Percentiles rank a stretch among this genome's conserved stretches.
phyloP scores from a whole-genome alignment of 2,113 vertebrate species.

The Epinephelus lanceolatus region DNA sequence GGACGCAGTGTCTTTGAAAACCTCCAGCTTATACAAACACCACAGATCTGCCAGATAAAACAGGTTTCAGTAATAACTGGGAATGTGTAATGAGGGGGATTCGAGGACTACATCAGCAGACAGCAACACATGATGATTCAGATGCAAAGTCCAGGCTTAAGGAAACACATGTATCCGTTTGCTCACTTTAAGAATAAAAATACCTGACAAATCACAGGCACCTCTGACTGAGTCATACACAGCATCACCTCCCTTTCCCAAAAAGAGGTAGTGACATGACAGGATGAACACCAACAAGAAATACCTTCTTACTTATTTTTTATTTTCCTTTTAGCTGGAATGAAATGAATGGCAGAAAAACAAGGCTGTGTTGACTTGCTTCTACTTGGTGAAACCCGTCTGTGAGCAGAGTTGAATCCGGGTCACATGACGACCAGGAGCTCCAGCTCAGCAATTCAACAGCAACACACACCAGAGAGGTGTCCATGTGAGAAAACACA shows the following conservation, averaged over 20 bases:
- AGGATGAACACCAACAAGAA: neutral
- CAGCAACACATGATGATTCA: slow-evolving; percentile 32
- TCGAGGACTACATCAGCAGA: slow-evolving; percentile 19
- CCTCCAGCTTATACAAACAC: neutral
- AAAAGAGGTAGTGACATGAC: neutral
- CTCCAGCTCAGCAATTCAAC: neutral
- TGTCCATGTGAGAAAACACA: slow-evolving; percentile 34
- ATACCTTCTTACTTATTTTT: neutral
- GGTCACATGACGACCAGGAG: slow-evolving; percentile 57
- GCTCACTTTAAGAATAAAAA: slow-evolving; percentile 7
- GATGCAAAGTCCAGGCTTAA: slow-evolving; percentile 8
- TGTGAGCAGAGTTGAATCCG: slow-evolving; percentile 36
- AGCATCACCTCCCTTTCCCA: neutral
- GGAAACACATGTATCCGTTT: slow-evolving; percentile 16
- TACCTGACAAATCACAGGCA: slow-evolving; percentile 3
- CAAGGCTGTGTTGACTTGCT: neutral
- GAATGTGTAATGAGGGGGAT: slow-evolving; percentile 23
- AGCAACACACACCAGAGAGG: slow-evolving; percentile 30
- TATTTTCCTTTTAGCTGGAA: slow-evolving; percentile 2
- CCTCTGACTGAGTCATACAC: neutral
- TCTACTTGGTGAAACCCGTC: slow-evolving; percentile 33
- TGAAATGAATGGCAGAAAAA: neutral
- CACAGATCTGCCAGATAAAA: slow-evolving; percentile 10
- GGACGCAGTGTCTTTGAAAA: neutral
- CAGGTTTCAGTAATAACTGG: slow-evolving; percentile 26